These are phyloP conservation scores for Vanacampus margaritifer DNA, from an alignment of 2,113 vertebrate species.

Conservation along the genomic window DNA sequence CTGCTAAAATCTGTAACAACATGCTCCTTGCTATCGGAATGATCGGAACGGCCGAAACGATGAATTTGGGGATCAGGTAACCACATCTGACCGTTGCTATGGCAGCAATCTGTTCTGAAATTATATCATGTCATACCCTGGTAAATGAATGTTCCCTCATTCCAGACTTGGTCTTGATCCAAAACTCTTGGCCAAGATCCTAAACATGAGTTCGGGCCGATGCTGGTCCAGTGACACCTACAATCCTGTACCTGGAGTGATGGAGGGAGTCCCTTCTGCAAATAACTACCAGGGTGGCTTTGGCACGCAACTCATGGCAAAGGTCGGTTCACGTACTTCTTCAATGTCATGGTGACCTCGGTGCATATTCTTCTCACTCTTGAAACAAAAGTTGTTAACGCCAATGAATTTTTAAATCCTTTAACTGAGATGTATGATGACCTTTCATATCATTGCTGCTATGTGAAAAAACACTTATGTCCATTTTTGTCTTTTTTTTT, in stretches of 20 bases:
- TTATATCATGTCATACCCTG: not conserved
- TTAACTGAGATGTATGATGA: too few species aligned
- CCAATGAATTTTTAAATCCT: not conserved
- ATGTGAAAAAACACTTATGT: too few species aligned
- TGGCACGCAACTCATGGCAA: slow-evolving; percentile 92
- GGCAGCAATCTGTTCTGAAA: not conserved
- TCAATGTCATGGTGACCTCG: not conserved
- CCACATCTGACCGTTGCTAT: not conserved
- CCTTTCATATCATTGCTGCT: too few species aligned
- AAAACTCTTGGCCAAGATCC: slow-evolving; percentile 91
- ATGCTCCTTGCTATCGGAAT: slow-evolving; percentile 97
- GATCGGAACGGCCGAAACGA: slow-evolving; percentile 95
- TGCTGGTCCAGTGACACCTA: slow-evolving; percentile 99
- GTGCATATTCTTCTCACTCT: not conserved
- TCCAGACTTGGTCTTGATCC: slow-evolving; percentile 96
- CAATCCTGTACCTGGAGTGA: slow-evolving; percentile 98
- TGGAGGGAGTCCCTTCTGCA: slow-evolving; percentile 96
- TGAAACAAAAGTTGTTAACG: not conserved
- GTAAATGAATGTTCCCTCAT: slow-evolving; percentile 45
- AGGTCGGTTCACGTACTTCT: slow-evolving; percentile 69
- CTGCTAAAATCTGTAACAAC: slow-evolving; percentile 99
- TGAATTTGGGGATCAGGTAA: slow-evolving; percentile 98
- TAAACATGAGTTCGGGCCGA: slow-evolving; percentile 98
- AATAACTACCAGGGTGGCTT: slow-evolving; percentile 98
- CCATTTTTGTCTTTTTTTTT: too few species aligned